Percentiles rank a stretch among this genome's conserved stretches.
Evolutionary conservation across 2,888 invertebrate species (phyloP).

Genomic region (Rhagium mordax): DNA sequence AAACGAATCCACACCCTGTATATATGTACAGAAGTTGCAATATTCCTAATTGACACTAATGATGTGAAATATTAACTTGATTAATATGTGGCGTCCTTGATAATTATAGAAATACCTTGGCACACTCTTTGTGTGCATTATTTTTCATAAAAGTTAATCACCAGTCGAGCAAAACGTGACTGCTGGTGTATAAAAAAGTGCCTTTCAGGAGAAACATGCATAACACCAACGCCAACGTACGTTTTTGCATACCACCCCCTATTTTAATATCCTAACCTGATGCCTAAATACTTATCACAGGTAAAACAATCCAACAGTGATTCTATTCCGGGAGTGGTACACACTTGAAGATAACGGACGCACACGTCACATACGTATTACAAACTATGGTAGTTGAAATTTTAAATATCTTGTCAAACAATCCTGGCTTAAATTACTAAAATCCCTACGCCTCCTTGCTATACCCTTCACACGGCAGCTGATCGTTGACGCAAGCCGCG

Average conservation of each 20-base stretch:
- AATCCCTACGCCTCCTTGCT: conserved; percentile 38
- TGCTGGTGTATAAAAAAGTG: neutral
- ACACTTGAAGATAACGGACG: too few species aligned
- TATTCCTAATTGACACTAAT: too few species aligned
- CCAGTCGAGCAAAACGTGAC: neutral
- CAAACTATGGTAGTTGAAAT: too few species aligned
- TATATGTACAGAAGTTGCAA: neutral
- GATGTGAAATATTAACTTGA: neutral
- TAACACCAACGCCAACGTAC: too few species aligned
- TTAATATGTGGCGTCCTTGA: neutral
- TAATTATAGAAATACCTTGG: neutral
- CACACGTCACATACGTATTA: too few species aligned
- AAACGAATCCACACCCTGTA: too few species aligned
- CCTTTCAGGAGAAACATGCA: neutral
- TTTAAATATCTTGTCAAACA: too few species aligned
- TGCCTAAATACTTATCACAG: too few species aligned
- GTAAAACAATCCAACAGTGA: too few species aligned
- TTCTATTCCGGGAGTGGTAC: too few species aligned
- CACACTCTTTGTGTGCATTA: neutral
- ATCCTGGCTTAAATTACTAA: neutral
- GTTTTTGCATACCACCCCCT: too few species aligned
- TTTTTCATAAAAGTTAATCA: neutral
- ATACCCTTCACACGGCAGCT: conserved; percentile 56
- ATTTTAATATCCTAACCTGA: too few species aligned
- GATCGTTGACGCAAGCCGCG: conserved; percentile 81